These are phyloP conservation scores for Periophthalmus modestus DNA, from an alignment of 2,113 vertebrate species.

Conservation along the genomic window DNA sequence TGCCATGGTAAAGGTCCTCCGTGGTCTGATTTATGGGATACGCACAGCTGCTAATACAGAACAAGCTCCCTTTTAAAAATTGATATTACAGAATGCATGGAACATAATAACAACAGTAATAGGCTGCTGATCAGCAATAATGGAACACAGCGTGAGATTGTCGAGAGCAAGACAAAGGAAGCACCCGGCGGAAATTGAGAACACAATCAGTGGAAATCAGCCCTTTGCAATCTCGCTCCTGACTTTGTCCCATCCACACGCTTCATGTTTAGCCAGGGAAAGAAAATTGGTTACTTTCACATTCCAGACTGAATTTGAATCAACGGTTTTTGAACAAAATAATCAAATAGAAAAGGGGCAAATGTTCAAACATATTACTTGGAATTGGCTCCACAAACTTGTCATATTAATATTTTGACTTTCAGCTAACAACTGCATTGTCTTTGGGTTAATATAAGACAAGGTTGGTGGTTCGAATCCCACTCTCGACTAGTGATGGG, in stretches of 20 bases:
- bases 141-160: constrained; percentile 10
- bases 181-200: constrained; percentile 31
- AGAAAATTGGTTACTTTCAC: not conserved
- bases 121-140: constrained; percentile 34
- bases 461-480: too few species aligned
- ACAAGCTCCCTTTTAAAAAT: constrained; percentile 29
- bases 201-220: constrained; percentile 48
- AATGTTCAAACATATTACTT: not conserved
- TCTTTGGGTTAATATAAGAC: not conserved
- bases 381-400: not conserved
- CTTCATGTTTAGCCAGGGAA: constrained; percentile 27
- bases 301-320: not conserved
- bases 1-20: constrained; percentile 16
- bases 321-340: not conserved
- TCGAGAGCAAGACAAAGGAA: constrained; percentile 24
- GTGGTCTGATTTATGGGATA: constrained; percentile 22
- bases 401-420: not conserved
- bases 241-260: constrained; percentile 36
- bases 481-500: too few species aligned
- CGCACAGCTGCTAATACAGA: constrained; percentile 17
- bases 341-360: not conserved
- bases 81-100: constrained; percentile 17
- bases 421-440: not conserved
- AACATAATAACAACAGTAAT: constrained; percentile 34
- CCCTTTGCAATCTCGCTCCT: constrained; percentile 31